A percentile compares a stretch with the other conserved stretches of the same genome.
These are phyloP conservation scores for Uromys caudimaculatus DNA, from an alignment of 2,797 vertebrate genomes.

Conservation along the genomic window DNA sequence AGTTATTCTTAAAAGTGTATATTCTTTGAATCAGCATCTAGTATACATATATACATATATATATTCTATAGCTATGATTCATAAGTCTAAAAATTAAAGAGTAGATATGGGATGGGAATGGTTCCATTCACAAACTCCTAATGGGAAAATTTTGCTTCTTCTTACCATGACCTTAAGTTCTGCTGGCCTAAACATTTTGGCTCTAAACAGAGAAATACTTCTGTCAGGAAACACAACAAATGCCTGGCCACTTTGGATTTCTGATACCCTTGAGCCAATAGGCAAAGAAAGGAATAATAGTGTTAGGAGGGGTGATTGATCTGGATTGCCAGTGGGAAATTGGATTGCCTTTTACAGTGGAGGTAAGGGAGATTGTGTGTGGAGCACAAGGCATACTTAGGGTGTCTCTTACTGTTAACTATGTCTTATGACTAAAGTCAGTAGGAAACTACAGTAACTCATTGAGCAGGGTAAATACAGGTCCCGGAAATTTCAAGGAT, in stretches of 20 bases:
- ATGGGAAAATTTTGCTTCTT: neutral
- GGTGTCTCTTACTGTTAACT: neutral
- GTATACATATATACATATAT: no score
- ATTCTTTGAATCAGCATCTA: neutral
- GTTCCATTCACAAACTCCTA: neutral
- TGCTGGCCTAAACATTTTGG: neutral
- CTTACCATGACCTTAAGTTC: neutral
- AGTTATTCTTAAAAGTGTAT: neutral
- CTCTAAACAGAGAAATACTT: neutral
- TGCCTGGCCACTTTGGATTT: neutral
- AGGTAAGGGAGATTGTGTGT: neutral
- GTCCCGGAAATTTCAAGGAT: neutral
- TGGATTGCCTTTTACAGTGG: neutral
- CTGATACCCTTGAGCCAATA: neutral
- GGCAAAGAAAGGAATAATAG: neutral
- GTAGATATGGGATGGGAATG: neutral
- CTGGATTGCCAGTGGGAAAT: neutral
- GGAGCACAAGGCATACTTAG: neutral
- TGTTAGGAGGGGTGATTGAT: neutral
- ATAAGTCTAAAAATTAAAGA: neutral
- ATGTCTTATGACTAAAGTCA: neutral
- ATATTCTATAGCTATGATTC: neutral
- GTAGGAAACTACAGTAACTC: neutral
- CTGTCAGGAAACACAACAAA: neutral
- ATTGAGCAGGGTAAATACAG: neutral